Conservation (phyloP, 2,113 vertebrate species). For the Zosterops japonicus region DNA sequence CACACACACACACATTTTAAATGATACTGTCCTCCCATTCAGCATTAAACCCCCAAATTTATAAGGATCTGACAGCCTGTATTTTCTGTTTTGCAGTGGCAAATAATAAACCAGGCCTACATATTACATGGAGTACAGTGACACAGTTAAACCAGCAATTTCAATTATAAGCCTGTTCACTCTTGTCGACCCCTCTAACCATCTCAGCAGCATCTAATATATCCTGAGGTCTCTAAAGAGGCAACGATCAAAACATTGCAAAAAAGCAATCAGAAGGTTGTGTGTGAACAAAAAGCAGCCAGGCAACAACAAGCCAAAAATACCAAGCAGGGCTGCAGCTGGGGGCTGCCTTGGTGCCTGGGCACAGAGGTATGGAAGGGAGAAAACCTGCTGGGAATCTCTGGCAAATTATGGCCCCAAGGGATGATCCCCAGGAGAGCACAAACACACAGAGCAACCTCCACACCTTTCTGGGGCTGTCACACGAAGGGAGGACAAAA, state of each 20-base stretch:
- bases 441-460: background rate
- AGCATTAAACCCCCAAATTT: background rate
- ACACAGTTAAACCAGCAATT: background rate
- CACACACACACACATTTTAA: background rate
- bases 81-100: background rate
- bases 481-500: slow-evolving; percentile 9
- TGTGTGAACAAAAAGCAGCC: background rate
- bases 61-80: background rate
- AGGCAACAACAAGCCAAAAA: background rate
- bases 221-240: slow-evolving; percentile 11
- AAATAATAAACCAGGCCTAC: background rate
- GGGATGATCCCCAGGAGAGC: background rate
- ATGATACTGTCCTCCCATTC: background rate
- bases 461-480: background rate
- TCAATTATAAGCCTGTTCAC: background rate
- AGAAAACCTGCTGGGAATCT: background rate
- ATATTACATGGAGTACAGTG: background rate
- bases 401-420: background rate
- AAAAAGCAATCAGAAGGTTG: background rate
- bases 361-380: background rate
- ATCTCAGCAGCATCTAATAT: background rate
- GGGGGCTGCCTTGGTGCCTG: background rate
- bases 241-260: background rate
- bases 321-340: background rate
- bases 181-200: background rate